Evolutionary conservation across 2,113 vertebrate genomes (phyloP).

Genomic region (Helogale parvula): DNA sequence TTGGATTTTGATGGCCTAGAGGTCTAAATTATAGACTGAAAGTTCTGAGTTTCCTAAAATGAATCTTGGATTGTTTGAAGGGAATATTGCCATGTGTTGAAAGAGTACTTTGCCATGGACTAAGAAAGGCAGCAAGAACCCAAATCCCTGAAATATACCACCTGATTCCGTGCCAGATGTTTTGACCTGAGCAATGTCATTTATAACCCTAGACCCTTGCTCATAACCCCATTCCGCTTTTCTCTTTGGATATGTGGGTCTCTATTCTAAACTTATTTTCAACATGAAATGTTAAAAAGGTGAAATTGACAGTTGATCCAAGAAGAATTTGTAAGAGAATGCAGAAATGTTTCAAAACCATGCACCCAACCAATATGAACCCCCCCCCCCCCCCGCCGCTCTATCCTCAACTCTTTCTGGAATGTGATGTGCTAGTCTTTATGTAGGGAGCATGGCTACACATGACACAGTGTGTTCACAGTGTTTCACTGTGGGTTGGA

Average conservation of each 20-base stretch:
- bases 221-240: neutral
- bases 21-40: neutral
- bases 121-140: neutral
- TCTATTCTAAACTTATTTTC: neutral
- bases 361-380: neutral
- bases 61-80: neutral
- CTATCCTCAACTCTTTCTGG: rapidly evolving
- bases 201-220: neutral
- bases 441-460: rapidly evolving
- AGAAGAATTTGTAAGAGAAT: neutral
- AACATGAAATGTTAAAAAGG: neutral
- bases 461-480: rapidly evolving
- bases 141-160: neutral
- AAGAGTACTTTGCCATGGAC: neutral
- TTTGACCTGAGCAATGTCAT: neutral
- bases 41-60: conserved; percentile 20
- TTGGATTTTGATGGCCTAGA: neutral
- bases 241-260: neutral
- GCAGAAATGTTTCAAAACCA: neutral
- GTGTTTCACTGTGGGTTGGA: rapidly evolving
- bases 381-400: no score
- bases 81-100: neutral
- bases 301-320: neutral
- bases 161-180: neutral
- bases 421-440: neutral